Evolutionary conservation across 92 coral and sea anemone genomes (phyloP).

Genomic region (Parazoanthus swiftii): DNA sequence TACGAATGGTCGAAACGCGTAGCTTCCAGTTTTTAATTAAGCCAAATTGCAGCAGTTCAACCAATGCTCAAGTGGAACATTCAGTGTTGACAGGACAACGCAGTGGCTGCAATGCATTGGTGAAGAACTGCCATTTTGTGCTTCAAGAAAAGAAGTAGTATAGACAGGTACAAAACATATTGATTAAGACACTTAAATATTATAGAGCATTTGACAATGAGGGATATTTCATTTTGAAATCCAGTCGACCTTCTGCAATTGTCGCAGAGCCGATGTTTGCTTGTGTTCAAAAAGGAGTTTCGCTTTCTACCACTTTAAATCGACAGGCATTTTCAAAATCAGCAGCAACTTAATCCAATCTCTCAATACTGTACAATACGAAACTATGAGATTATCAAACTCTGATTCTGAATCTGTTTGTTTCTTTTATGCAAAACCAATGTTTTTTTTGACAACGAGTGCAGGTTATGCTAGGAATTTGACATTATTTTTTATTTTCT

Average conservation of each 20-base stretch:
- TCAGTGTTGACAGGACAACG: background rate
- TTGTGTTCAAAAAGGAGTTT: background rate
- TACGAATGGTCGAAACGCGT: background rate
- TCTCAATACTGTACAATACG: background rate
- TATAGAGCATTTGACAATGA: background rate
- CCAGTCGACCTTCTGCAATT: background rate
- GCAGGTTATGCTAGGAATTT: background rate
- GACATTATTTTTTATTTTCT: too few relatives aligned
- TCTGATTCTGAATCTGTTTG: background rate
- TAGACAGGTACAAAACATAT: background rate
- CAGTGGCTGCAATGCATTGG: background rate
- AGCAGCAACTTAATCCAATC: background rate
- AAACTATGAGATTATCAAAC: background rate
- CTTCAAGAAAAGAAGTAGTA: background rate
- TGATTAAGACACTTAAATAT: too few relatives aligned
- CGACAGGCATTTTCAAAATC: background rate
- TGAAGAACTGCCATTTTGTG: background rate
- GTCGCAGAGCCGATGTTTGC: background rate
- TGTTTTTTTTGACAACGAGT: background rate
- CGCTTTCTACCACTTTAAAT: too few relatives aligned
- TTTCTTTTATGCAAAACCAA: background rate
- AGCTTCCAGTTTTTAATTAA: too few relatives aligned
- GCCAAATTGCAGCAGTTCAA: background rate
- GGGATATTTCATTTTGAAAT: too few relatives aligned
- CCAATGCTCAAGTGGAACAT: background rate